Base-by-base conservation (phyloP, 2,113 vertebrate genomes). In the Accipiter cooperii region DNA sequence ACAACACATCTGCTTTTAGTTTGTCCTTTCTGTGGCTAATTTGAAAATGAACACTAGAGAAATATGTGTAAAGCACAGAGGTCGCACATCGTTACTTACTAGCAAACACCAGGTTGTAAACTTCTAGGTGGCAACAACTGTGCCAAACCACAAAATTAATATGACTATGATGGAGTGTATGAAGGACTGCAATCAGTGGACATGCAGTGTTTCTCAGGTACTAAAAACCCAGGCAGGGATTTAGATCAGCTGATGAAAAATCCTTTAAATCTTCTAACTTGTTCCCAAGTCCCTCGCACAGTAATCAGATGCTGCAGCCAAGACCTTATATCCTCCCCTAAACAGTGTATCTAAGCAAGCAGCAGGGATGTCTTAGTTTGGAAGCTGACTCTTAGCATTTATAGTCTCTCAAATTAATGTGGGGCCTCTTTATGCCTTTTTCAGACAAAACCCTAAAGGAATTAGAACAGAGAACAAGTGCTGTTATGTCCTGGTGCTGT, bases 1-100 rank as follows among this genome's bases (percentile, higher is more conserved):
- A 89, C 18, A 70, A 90, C 68, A 94, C 90, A 93, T 97, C 83
- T 95, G 95, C 83, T 95, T 95, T 94, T 85, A 92, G 79, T 92
- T 96, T 95, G 65, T 83, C 42, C 76, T 84, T 63, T 93, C 93
- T 95, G 71, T n/a, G 33, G 77, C 69, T 89, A 17, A 94, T 88
- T 74, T 95, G 70, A 85, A 95, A 93, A 92, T 21, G 54, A 92
- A 66, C 42, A 44, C 82, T 51, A 47, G 34, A 68, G 79, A 74
- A 88, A 80, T 69, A 79, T 1, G 1, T 61, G 84, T 68, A 66
- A 64, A 51, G 69, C 66, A 25, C 63, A 74, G 82, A 34, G 84
- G 66, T 47, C 69, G 74, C 61, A 64, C 61, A 47, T 55, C 2
- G 2, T 38, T 80, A 40, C 54, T 38, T 80, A 40, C 46, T 24